Conservation (phyloP, 2,888 invertebrate species). For the Caenorhabditis angaria region DNA sequence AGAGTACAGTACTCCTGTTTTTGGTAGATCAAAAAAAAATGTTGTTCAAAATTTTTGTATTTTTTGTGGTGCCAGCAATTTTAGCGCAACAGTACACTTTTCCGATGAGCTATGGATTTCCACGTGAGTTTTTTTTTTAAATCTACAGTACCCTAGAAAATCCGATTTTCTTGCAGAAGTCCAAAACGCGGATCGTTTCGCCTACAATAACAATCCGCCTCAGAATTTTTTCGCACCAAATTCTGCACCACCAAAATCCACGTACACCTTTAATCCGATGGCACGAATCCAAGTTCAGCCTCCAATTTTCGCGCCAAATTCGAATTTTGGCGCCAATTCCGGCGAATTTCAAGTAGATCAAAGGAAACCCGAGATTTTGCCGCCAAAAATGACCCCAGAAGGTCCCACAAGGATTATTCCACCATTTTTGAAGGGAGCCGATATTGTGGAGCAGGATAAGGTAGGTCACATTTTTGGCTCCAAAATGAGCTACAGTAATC, state of each 20-base stretch:
- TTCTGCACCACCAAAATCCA: background rate
- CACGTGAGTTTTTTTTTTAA: background rate
- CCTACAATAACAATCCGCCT: too few species aligned
- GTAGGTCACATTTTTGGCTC: too few species aligned
- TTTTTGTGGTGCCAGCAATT: too few species aligned
- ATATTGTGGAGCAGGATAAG: constrained; percentile 48
- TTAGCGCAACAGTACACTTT: background rate
- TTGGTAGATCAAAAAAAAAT: too few species aligned
- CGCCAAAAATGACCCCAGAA: background rate
- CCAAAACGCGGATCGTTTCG: background rate
- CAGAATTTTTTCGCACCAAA: too few species aligned
- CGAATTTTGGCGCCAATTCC: too few species aligned
- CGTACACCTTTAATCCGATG: background rate
- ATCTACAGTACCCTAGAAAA: too few species aligned
- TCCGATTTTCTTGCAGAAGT: background rate
- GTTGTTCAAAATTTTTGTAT: too few species aligned
- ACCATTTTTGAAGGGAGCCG: constrained; percentile 54
- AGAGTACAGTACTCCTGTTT: too few species aligned
- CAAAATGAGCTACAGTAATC: constrained; percentile 5
- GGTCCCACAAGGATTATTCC: constrained; percentile 53
- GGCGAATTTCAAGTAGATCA: background rate
- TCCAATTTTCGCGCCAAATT: too few species aligned
- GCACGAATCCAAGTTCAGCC: background rate
- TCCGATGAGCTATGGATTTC: constrained; percentile 1
- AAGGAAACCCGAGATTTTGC: background rate